Percentiles rank a stretch among this genome's conserved stretches.
phyloP scores from a whole-genome alignment of 1,140 invertebrate genomes.

The Laodelphax striatellus region DNA sequence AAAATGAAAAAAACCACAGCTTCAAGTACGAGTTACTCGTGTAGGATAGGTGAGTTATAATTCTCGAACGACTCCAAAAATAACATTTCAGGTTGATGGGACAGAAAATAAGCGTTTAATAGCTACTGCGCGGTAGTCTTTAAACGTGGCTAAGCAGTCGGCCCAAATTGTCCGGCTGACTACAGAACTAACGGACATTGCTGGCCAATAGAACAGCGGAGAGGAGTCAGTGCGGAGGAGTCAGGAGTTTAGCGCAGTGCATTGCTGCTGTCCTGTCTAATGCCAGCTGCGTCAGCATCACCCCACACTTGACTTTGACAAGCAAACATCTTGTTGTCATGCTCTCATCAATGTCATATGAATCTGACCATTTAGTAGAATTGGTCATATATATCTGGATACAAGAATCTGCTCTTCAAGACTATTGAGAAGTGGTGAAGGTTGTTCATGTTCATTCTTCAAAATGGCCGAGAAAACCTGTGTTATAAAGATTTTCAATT shows the following conservation, averaged over 20 bases:
- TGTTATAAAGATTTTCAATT: no score
- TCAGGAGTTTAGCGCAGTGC: not conserved
- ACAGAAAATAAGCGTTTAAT: slow-evolving; percentile 1
- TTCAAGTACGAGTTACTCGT: no score
- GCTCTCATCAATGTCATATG: no score
- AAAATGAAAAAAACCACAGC: no score
- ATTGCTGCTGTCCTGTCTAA: not conserved
- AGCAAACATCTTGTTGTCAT: no score
- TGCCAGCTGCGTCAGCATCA: not conserved
- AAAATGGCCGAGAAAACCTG: no score
- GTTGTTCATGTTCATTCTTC: no score
- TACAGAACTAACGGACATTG: not conserved
- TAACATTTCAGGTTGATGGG: slow-evolving; percentile 1
- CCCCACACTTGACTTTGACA: no score
- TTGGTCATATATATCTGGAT: no score
- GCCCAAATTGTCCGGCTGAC: not conserved
- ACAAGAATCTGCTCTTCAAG: no score
- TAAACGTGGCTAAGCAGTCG: not conserved
- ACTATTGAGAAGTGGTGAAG: no score
- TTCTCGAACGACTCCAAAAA: not conserved
- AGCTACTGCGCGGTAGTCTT: not conserved
- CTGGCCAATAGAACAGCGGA: not conserved
- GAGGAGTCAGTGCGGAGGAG: not conserved
- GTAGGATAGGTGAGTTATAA: not conserved
- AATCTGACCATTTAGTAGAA: no score